Evolutionary conservation across 2,888 invertebrate genomes (phyloP).

Genomic region (Morinoia aosen): DNA sequence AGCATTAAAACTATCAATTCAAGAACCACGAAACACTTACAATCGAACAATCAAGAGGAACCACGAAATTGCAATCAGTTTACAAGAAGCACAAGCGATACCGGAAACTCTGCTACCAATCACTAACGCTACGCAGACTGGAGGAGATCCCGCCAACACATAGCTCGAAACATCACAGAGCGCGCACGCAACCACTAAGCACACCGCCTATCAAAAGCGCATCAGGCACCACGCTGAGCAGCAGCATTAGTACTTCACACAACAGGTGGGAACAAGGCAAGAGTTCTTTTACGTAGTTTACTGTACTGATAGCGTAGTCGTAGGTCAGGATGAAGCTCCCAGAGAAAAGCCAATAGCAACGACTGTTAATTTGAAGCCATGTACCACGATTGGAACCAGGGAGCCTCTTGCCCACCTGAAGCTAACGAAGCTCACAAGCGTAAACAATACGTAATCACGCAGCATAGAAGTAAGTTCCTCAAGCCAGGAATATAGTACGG

Average conservation of each 20-base stretch:
- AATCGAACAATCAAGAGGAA: not conserved
- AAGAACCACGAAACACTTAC: not conserved
- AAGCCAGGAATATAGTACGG: not conserved
- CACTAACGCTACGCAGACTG: not conserved
- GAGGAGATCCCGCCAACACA: not conserved
- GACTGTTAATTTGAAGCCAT: not conserved
- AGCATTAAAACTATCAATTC: not conserved
- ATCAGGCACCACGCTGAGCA: not conserved
- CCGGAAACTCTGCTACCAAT: not conserved
- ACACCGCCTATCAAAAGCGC: not conserved
- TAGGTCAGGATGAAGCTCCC: not conserved
- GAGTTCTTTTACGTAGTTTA: not conserved
- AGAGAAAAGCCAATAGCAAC: too few relatives aligned
- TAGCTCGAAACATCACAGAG: not conserved
- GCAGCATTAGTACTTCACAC: not conserved
- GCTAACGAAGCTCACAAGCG: not conserved
- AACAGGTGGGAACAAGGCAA: not conserved
- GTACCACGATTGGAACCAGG: not conserved
- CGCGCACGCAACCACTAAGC: not conserved
- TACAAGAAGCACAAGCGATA: conserved; percentile 36
- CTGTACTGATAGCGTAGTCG: not conserved
- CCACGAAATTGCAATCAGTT: conserved; percentile 38
- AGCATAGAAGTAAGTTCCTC: not conserved
- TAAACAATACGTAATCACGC: not conserved
- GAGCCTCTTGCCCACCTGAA: not conserved